Evolutionary conservation across 1,140 invertebrate species (phyloP).

Genomic region (Pseudobourletiella spinata): DNA sequence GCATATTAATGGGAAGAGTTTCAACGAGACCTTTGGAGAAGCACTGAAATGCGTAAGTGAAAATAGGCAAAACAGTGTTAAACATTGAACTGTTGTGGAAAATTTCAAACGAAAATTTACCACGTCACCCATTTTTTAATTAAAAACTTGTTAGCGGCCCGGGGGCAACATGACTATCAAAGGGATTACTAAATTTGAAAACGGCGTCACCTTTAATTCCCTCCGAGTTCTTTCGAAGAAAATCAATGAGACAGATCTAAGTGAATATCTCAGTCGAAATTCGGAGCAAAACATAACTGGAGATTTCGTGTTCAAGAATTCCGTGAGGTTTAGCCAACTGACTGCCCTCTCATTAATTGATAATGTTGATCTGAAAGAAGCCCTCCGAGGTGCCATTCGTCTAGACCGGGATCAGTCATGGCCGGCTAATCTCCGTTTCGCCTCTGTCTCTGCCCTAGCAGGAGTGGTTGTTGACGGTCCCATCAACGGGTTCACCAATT

Average conservation of each 20-base stretch:
- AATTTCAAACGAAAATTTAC: no score
- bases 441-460: neutral
- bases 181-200: no score
- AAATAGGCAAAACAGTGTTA: no score
- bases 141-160: no score
- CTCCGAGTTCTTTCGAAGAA: slow-evolving; percentile 1
- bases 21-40: slow-evolving; percentile 18
- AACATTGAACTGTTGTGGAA: no score
- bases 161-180: no score
- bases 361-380: neutral
- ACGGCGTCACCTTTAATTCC: neutral
- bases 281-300: slow-evolving; percentile 8
- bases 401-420: neutral
- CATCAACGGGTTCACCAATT: slow-evolving; percentile 14
- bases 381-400: slow-evolving; percentile 1
- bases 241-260: slow-evolving; percentile 10
- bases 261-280: slow-evolving; percentile 2
- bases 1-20: slow-evolving; percentile 13
- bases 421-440: neutral
- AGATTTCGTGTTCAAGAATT: neutral
- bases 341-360: slow-evolving; percentile 7
- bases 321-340: neutral
- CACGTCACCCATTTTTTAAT: no score
- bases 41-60: slow-evolving; percentile 20
- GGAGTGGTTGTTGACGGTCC: neutral